Percentiles rank a stretch among this genome's conserved stretches.
Evolutionary conservation across 1,140 invertebrate genomes (phyloP).

Genomic region (Chionoecetes opilio): DNA sequence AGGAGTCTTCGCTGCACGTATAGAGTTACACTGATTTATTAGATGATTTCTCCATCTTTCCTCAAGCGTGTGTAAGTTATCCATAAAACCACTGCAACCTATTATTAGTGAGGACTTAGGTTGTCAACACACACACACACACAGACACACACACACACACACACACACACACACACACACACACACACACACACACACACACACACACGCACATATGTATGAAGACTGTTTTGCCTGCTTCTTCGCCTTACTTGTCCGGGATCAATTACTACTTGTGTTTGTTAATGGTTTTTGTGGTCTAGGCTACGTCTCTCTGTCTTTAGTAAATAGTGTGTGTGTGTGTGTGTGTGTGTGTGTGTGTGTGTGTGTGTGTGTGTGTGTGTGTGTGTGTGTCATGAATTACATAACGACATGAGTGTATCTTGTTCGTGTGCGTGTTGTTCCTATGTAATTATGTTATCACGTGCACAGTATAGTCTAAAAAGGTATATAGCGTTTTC

Average conservation of each 20-base stretch:
- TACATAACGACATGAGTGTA: too few relatives aligned
- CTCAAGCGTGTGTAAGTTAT: too few relatives aligned
- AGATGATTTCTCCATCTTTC: too few relatives aligned
- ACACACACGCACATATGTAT: not conserved
- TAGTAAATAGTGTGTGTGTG: not conserved
- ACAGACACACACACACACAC: not conserved
- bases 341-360: not conserved
- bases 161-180: not conserved
- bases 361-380: not conserved
- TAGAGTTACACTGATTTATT: too few relatives aligned
- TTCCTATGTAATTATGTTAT: not conserved
- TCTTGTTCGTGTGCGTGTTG: too few relatives aligned
- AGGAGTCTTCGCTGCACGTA: too few relatives aligned
- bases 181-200: constrained; percentile 27
- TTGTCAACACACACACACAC: not conserved
- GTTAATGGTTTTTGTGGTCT: not conserved
- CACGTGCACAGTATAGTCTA: not conserved
- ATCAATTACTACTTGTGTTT: constrained; percentile 13
- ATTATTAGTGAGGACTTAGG: too few relatives aligned
- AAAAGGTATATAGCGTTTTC: not conserved
- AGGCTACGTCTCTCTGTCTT: not conserved
- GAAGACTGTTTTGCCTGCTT: not conserved
- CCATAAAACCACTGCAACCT: too few relatives aligned
- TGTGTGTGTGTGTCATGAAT: too few relatives aligned
- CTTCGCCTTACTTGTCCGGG: not conserved